Percentiles rank a stretch among this genome's conserved stretches.
phyloP scores from a whole-genome alignment of 2,797 vertebrate species.

The Eleutherodactylus coqui region DNA sequence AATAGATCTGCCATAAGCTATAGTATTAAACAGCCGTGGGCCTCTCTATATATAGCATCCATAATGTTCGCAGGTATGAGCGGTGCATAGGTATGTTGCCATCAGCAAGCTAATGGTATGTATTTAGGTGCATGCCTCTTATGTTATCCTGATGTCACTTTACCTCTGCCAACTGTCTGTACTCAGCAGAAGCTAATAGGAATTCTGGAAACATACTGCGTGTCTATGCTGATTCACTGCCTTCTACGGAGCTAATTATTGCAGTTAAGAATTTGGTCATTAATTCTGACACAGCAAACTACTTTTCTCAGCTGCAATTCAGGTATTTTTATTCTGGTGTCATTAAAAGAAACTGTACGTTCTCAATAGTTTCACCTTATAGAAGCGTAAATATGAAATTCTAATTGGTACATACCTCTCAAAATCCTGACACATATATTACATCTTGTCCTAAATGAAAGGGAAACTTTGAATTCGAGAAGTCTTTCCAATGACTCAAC shows the following conservation, averaged over 20 bases:
- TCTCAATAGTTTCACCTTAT: neutral
- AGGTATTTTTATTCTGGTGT: neutral
- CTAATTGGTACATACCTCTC: neutral
- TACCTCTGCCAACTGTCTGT: neutral
- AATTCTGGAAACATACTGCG: slow-evolving; percentile 25
- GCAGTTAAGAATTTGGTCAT: slow-evolving; percentile 16
- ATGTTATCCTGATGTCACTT: neutral
- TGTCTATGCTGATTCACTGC: slow-evolving; percentile 38
- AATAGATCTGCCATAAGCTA: slow-evolving; percentile 26
- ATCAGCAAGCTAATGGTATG: slow-evolving; percentile 8
- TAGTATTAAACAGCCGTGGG: slow-evolving; percentile 2
- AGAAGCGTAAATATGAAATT: neutral
- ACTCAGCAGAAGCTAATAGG: neutral
- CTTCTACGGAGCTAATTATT: slow-evolving; percentile 10
- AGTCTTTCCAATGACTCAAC: neutral
- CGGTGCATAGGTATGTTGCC: slow-evolving; percentile 5
- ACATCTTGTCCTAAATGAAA: neutral
- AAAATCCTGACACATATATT: neutral
- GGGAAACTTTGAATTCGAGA: neutral
- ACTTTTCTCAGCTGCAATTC: neutral
- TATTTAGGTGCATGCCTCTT: neutral
- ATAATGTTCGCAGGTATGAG: neutral
- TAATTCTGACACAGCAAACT: slow-evolving; percentile 29
- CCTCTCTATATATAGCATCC: slow-evolving; percentile 35
- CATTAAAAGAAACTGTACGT: neutral